Conservation (phyloP, 1,140 invertebrate genomes). For the Ceratitis capitata region DNA sequence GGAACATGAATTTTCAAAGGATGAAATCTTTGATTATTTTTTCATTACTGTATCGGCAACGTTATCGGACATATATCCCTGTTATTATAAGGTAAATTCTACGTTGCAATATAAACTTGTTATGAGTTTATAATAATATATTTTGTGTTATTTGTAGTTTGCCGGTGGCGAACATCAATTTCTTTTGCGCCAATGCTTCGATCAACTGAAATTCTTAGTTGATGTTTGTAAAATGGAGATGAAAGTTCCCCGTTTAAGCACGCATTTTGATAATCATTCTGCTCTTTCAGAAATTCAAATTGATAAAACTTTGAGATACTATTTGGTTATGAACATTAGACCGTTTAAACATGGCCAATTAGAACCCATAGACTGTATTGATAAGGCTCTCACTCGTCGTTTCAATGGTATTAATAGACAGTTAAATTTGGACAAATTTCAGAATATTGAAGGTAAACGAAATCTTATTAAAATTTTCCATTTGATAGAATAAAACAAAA, state of each 20-base stretch:
- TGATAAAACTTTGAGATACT: constrained; percentile 45
- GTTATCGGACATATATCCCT: constrained; percentile 55
- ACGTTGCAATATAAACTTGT: too few species aligned
- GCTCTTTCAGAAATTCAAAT: constrained; percentile 8
- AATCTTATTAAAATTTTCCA: too few species aligned
- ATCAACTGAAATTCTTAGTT: constrained; percentile 53
- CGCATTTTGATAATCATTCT: not conserved
- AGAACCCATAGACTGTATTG: constrained; percentile 48
- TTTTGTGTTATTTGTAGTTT: constrained; percentile 45
- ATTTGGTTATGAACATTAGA: constrained; percentile 55
- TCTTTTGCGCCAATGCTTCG: constrained; percentile 54
- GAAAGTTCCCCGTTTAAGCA: constrained; percentile 45
- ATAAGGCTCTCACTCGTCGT: constrained; percentile 48
- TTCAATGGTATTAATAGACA: constrained; percentile 50
- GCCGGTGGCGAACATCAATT: constrained; percentile 51
- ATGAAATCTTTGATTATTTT: constrained; percentile 52
- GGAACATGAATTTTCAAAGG: constrained; percentile 44
- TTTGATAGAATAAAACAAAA: not conserved
- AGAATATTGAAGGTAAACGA: constrained; percentile 43
- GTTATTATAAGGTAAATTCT: constrained; percentile 57
- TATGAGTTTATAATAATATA: too few species aligned
- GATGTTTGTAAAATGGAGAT: constrained; percentile 49
- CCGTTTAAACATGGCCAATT: constrained; percentile 49
- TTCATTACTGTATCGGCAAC: constrained; percentile 47
- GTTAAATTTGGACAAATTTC: constrained; percentile 53